These are phyloP conservation scores for Hylomyscus alleni DNA, from an alignment of 2,797 vertebrate species.

Conservation along the genomic window DNA sequence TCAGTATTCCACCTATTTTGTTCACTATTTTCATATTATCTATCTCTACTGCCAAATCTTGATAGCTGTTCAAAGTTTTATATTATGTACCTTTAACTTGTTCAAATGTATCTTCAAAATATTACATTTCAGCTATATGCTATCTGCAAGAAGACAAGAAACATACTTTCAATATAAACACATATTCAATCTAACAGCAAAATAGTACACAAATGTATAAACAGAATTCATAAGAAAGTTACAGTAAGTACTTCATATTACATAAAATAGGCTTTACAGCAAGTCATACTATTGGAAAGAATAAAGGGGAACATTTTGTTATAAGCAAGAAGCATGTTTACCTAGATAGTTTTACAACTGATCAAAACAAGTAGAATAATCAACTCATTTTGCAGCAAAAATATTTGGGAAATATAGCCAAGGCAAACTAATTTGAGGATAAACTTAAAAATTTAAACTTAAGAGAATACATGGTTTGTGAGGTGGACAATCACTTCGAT, in stretches of 20 bases:
- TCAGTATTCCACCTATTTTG: neutral
- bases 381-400: neutral
- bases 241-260: neutral
- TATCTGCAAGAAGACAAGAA: neutral
- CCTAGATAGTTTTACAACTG: neutral
- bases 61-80: neutral
- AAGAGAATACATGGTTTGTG: neutral
- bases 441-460: neutral
- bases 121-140: neutral
- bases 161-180: conserved; percentile 30
- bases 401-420: neutral
- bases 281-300: neutral
- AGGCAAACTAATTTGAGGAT: neutral
- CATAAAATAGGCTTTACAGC: neutral
- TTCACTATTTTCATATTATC: neutral
- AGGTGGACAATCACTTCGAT: neutral
- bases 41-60: neutral
- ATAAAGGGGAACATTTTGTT: neutral
- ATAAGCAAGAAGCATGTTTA: neutral
- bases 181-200: neutral
- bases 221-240: conserved; percentile 11
- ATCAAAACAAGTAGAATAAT: conserved; percentile 1
- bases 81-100: neutral
- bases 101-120: conserved; percentile 2
- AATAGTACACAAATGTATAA: neutral